Conservation (phyloP, 2,113 vertebrate species). For the Fregetta grallaria region DNA sequence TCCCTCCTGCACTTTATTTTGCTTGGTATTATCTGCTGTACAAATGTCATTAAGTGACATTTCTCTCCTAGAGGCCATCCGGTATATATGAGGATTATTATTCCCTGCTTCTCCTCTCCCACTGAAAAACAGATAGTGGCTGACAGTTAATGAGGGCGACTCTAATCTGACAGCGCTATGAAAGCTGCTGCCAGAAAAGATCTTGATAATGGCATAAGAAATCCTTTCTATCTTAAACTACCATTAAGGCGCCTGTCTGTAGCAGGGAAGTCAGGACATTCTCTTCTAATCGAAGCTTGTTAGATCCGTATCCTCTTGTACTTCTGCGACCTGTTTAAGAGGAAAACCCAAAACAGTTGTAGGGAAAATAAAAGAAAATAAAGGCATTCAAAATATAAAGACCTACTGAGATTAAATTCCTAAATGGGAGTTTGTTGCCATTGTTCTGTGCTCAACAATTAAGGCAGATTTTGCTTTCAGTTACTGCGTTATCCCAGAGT, state of each 20-base stretch:
- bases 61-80: constrained; percentile 46
- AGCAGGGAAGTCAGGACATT: neutral
- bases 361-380: neutral
- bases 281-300: neutral
- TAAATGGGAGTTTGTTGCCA: neutral
- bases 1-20: constrained; percentile 32
- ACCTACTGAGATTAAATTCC: neutral
- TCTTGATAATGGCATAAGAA: constrained; percentile 44
- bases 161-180: constrained; percentile 56
- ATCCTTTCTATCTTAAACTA: constrained; percentile 16
- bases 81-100: constrained; percentile 19
- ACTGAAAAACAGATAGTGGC: constrained; percentile 28
- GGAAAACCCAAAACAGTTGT: neutral
- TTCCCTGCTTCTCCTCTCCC: neutral
- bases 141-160: constrained; percentile 45
- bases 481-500: neutral
- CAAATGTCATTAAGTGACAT: constrained; percentile 64
- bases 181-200: constrained; percentile 39
- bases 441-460: neutral
- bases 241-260: neutral
- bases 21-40: constrained; percentile 12
- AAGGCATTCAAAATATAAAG: neutral
- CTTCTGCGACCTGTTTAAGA: neutral
- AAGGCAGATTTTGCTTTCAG: neutral
- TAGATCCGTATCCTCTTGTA: neutral